Evolutionary conservation across 2,888 invertebrate species (phyloP), one percentile per base, ranked within the genome.

Genomic region (Epirrhoe tristata): DNA sequence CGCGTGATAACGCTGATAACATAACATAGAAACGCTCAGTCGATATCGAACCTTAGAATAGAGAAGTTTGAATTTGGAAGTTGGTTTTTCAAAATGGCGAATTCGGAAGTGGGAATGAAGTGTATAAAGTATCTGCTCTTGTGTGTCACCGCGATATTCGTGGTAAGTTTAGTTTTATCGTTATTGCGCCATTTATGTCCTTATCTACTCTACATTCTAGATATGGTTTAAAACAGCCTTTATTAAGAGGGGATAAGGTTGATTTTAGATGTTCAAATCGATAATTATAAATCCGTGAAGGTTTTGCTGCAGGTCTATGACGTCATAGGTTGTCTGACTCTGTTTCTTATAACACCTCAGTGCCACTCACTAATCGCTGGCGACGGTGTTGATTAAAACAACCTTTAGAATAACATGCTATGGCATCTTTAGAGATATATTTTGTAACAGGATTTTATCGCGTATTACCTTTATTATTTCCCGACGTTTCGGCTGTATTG

Each of bases 101-200:
- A 81, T 75, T 80, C 94, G 66, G 95, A 96, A 84, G 91, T 95
- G 32, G 96, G 96, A 76, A 96, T 96, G 96, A 95, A 93, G 83
- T 94, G 96, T 81, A 96, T 97, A 66, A 97, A 97, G 86, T 97
- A 96, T 81, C 94, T 97, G 91, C 91, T 97, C 73, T 94, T 97
- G 78, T 93, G 96, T 75, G 96, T 97, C 77, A 97, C 97, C 83
- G 94, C 96, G 32, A 95, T 97, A 84, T 97, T 97, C 88, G 96
- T 96, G 91, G 97, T 97, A 85, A 96, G 96, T 95, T 78, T 69
- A 67, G 1, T 31, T 72, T 51, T 68, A 67, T 60, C 69, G 58
- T 17, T 70, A 67, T 70, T 74, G 70, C 71, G 71, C 65, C 74
- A 71, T 67, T 67, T 75, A 69, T 57, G 52, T 3, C 39, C 39